These are phyloP conservation scores for Equus quagga DNA, from an alignment of 2,113 vertebrate species.

Conservation along the genomic window DNA sequence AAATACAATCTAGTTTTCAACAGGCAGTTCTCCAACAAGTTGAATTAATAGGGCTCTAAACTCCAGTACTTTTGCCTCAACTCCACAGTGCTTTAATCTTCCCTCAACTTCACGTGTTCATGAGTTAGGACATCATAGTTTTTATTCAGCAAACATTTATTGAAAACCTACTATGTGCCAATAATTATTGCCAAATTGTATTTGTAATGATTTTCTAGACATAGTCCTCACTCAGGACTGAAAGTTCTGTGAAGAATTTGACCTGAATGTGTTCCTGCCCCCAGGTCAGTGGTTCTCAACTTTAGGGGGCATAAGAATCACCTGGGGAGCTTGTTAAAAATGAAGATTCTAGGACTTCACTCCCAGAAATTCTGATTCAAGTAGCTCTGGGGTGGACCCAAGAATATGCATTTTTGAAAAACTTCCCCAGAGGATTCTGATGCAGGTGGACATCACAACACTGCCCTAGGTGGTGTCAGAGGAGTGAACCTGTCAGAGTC, in stretches of 20 bases:
- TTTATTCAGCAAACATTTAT: slow-evolving; percentile 68
- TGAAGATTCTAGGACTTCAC: slow-evolving; percentile 69
- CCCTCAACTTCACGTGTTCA: slow-evolving; percentile 53
- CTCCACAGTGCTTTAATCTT: slow-evolving; percentile 33
- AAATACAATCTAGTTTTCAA: slow-evolving; percentile 27
- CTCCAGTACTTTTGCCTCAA: background rate
- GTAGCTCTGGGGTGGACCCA: slow-evolving; percentile 48
- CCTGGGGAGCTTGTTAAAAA: slow-evolving; percentile 71
- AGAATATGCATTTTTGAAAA: slow-evolving; percentile 58
- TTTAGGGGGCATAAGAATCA: slow-evolving; percentile 72
- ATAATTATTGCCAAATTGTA: slow-evolving; percentile 80
- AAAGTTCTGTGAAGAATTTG: slow-evolving; percentile 82
- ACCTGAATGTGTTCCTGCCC: slow-evolving; percentile 80
- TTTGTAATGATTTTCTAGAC: slow-evolving; percentile 83
- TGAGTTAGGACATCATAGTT: slow-evolving; percentile 54
- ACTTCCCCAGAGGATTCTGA: slow-evolving; percentile 72
- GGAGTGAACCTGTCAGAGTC: background rate
- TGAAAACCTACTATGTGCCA: slow-evolving; percentile 63
- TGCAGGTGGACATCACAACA: background rate
- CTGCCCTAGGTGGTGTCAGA: background rate
- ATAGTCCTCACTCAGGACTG: slow-evolving; percentile 79
- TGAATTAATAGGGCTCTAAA: background rate
- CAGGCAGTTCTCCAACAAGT: slow-evolving; percentile 10
- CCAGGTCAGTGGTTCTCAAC: slow-evolving; percentile 75
- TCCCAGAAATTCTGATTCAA: slow-evolving; percentile 59